phyloP scores from a whole-genome alignment of 2,113 vertebrate species.

The Pachyramphus minor region DNA sequence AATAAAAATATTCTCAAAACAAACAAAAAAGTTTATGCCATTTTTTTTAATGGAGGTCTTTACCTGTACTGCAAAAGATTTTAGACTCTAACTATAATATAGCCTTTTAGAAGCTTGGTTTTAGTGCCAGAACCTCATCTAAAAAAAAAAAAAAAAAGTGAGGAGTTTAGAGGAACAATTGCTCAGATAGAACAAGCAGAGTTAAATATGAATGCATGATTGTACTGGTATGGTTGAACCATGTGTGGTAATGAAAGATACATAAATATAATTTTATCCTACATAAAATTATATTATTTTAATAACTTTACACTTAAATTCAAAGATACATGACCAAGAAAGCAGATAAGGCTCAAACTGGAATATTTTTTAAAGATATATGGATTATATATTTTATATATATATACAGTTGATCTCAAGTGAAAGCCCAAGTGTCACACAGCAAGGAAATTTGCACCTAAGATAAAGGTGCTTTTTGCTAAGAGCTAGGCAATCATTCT shows the following conservation, averaged over 20 bases:
- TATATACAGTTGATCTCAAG: background rate
- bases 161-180: background rate
- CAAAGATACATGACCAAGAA: background rate
- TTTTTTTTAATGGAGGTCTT: background rate
- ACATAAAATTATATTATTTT: background rate
- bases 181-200: background rate
- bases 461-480: background rate
- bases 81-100: background rate
- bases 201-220: background rate
- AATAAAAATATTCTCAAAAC: background rate
- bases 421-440: background rate
- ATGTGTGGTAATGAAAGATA: background rate
- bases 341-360: background rate
- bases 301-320: background rate
- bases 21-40: background rate
- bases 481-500: background rate
- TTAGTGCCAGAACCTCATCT: background rate
- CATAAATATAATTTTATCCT: background rate
- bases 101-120: background rate
- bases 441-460: background rate
- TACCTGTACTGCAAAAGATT: background rate
- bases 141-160: background rate
- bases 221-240: background rate
- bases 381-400: background rate
- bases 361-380: background rate